Evolutionary conservation across 1,140 invertebrate species (phyloP).

Genomic region (Ridgeia piscesae): DNA sequence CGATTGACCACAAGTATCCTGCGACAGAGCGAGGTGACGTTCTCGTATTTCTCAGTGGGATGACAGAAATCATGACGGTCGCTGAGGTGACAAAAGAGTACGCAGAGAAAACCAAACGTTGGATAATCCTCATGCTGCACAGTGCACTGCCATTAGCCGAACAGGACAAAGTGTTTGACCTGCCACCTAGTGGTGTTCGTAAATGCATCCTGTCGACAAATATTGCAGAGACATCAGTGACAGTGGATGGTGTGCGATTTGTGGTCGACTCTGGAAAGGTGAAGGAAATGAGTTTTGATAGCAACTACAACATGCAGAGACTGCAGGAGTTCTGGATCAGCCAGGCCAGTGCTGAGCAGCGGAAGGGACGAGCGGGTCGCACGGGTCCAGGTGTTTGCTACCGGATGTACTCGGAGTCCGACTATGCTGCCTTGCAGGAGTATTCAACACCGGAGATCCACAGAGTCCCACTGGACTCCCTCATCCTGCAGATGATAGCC

Average conservation of each 20-base stretch:
- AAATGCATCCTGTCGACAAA: constrained; percentile 99
- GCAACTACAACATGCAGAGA: constrained; percentile 79
- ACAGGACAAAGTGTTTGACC: constrained; percentile 98
- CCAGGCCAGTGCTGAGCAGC: constrained; percentile 93
- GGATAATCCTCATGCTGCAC: constrained; percentile 95
- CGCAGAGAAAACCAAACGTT: constrained; percentile 75
- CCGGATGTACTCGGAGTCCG: constrained; percentile 80
- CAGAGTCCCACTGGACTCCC: constrained; percentile 86
- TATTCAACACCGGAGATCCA: constrained; percentile 89
- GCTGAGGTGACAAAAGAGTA: constrained; percentile 86
- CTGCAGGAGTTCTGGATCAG: constrained; percentile 96
- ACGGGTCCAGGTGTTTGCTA: constrained; percentile 63
- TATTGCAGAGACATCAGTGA: constrained; percentile 98
- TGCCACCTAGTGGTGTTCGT: constrained; percentile 88
- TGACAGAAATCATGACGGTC: constrained; percentile 89
- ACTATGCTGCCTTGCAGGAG: constrained; percentile 76
- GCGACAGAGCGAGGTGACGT: constrained; percentile 85
- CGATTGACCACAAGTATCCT: constrained; percentile 75
- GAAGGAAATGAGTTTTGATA: constrained; percentile 96
- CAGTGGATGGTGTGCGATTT: constrained; percentile 97
- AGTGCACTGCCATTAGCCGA: constrained; percentile 89
- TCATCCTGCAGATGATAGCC: constrained; percentile 91
- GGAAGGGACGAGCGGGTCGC: constrained; percentile 88
- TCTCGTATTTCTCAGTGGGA: constrained; percentile 93
- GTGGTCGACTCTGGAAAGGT: constrained; percentile 89